phyloP scores from a whole-genome alignment of 1,140 invertebrate species.

The Drosophila obscura region DNA sequence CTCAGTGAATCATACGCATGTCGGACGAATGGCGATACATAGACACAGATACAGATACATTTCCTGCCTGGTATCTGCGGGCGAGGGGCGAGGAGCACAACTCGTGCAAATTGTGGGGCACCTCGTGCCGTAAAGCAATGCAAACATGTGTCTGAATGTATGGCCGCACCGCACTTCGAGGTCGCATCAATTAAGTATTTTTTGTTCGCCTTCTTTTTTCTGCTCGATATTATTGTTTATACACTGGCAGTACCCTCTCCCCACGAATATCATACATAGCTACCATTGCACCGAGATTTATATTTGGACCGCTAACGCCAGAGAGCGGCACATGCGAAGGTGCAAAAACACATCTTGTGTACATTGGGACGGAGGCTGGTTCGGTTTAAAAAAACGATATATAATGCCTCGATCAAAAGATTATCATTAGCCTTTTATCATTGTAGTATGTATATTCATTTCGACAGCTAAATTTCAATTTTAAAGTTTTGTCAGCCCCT shows the following conservation, averaged over 20 bases:
- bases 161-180: constrained; percentile 35
- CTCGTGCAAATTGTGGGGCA: no score
- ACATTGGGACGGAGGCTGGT: no score
- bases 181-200: constrained; percentile 58
- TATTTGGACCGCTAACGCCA: neutral
- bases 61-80: constrained; percentile 16
- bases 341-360: no score
- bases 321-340: no score
- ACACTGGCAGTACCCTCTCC: neutral
- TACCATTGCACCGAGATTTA: constrained; percentile 3
- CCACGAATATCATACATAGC: neutral
- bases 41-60: constrained; percentile 16
- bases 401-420: no score
- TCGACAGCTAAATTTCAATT: constrained; percentile 42
- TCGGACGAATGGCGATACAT: constrained; percentile 20
- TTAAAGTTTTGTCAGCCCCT: neutral
- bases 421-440: no score
- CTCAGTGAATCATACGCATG: constrained; percentile 39
- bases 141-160: constrained; percentile 28
- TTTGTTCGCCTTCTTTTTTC: constrained; percentile 18
- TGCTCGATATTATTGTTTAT: constrained; percentile 8
- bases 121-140: constrained; percentile 13
- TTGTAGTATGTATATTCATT: neutral
- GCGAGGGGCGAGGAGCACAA: constrained; percentile 7
- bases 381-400: no score